Base-by-base conservation (phyloP, 53 echinoderm and acorn worm genomes). In the Temnopleurus reevesii region DNA sequence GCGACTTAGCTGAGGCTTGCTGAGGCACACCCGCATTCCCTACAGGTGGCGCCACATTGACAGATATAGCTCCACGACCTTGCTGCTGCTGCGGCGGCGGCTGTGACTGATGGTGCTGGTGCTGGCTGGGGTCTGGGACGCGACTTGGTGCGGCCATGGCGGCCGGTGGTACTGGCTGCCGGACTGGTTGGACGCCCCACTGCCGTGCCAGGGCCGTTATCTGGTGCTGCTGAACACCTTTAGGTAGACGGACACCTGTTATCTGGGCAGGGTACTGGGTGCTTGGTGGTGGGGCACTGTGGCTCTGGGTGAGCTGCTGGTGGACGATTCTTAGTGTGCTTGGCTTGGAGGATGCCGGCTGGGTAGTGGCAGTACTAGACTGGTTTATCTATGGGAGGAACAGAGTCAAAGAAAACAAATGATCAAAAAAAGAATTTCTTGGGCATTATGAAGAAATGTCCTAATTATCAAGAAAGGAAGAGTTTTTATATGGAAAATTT, bases 261-360 rank as follows among this genome's bases (percentile, higher is more conserved):
- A 86, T 61, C 35, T 55, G 63, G 29, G 17, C 12, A 6, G 61
- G 86, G 86, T 64, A 64, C 30, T 86, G 86, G 55, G 49, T 17
- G 86, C 27, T 45, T 19, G 55, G 25, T 17, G 79, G 79, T 27
- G 86, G 86, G 61, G 92, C 86, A 80, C 90, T 90, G 86, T 86
- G 84, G 65, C 90, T 90, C 43, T 92, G 92, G 65, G 81, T 36
- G 21, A 92, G 85, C 80, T 86, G 90, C 77, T 92, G 91, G 2
- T 87, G 92, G 65, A 45, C 46, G 8, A 64, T 63, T 45, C 27
- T 45, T 29, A 46, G 63, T 26, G 46, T 27, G 64, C 28, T 61
- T 64, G 61, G 86, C 64, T 86, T 86, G 28, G 63, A 46, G 8
- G 84, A 19, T 5, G 64, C 21, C 1, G 61, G 61, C 21, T 86